These are phyloP conservation scores for Papilio xuthus DNA, from an alignment of 1,140 invertebrate species.

Conservation along the genomic window DNA sequence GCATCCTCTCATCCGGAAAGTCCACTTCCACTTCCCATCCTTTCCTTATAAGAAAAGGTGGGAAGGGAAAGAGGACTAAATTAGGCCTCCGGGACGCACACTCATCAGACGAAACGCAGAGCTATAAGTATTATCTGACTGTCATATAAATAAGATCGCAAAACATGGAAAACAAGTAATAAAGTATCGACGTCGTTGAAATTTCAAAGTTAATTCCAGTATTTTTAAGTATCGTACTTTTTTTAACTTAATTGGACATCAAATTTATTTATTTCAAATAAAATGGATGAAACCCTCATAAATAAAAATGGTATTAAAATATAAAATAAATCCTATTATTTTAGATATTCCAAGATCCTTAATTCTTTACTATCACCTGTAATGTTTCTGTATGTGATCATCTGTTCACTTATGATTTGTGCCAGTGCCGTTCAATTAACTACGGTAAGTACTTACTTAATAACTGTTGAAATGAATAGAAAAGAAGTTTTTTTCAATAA, in stretches of 20 bases:
- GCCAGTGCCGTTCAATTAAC: constrained; percentile 69
- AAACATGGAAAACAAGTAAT: background rate
- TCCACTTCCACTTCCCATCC: too few relatives aligned
- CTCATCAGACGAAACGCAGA: too few relatives aligned
- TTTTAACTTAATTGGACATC: background rate
- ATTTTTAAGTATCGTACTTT: background rate
- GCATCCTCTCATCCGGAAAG: too few relatives aligned
- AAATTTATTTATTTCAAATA: too few relatives aligned
- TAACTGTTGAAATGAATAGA: constrained; percentile 26
- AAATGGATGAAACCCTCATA: too few relatives aligned
- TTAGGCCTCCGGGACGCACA: too few relatives aligned
- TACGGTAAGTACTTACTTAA: constrained; percentile 49
- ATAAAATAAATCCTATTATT: background rate
- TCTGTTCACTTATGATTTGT: constrained; percentile 72
- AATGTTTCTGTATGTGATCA: constrained; percentile 69
- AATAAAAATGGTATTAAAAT: background rate
- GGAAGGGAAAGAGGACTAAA: too few relatives aligned
- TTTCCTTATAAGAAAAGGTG: too few relatives aligned
- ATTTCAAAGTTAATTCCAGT: background rate
- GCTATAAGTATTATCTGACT: too few relatives aligned
- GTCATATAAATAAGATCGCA: too few relatives aligned
- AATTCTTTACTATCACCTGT: constrained; percentile 65
- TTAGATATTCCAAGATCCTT: constrained; percentile 56
- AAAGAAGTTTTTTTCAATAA: too few relatives aligned
- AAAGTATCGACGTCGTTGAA: too few relatives aligned